phyloP scores from a whole-genome alignment of 2,797 vertebrate species.

The Mastacembelus armatus region DNA sequence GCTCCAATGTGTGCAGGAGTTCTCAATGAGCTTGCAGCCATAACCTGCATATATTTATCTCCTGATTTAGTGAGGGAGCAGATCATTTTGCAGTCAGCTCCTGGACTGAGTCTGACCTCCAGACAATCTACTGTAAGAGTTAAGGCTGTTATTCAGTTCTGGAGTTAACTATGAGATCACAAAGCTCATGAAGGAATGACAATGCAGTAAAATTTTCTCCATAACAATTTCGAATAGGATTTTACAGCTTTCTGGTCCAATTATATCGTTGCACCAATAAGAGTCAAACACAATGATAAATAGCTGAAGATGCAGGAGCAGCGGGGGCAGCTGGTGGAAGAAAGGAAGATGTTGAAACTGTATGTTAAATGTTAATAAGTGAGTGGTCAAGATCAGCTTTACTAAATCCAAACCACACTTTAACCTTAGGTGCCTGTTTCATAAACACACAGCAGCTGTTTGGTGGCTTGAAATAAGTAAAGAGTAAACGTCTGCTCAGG shows the following conservation, averaged over 20 bases:
- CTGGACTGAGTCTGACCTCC: conserved; percentile 23
- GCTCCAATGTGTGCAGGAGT: conserved; percentile 5
- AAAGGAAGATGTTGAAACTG: no score
- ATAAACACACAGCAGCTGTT: background rate
- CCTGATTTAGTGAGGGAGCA: background rate
- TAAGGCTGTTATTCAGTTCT: background rate
- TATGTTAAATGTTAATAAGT: no score
- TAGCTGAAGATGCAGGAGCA: no score
- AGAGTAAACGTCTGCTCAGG: background rate
- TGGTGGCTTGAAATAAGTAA: background rate
- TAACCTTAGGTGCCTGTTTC: background rate
- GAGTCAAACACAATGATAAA: no score
- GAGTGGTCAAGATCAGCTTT: no score
- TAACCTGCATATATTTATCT: background rate
- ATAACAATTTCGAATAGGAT: background rate
- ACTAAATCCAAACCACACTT: no score
- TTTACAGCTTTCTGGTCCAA: background rate
- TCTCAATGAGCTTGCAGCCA: conserved; percentile 17
- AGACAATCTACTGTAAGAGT: conserved; percentile 6
- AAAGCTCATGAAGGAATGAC: background rate
- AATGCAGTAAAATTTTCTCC: background rate
- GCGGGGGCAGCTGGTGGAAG: no score
- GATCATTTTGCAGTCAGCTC: conserved; percentile 18
- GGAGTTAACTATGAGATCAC: background rate
- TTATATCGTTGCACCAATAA: background rate